Conservation (phyloP, 2,888 invertebrate genomes). For the Ramazzottius varieornatus region DNA sequence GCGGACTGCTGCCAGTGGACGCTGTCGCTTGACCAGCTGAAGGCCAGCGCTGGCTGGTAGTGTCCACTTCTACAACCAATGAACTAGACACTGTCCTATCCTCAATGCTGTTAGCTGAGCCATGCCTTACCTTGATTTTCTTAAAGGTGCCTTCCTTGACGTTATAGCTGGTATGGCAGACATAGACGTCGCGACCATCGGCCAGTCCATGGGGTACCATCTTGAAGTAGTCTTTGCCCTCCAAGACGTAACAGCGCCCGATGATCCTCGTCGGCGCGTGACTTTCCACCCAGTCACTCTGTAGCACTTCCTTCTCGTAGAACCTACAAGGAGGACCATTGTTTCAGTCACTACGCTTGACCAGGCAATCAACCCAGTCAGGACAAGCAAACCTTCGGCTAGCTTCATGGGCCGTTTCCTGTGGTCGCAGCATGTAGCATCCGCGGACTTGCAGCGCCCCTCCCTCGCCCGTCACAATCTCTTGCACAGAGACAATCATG, state of each 20-base stretch:
- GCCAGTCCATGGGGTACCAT: constrained; percentile 55
- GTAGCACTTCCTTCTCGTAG: constrained; percentile 49
- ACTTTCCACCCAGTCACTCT: constrained; percentile 61
- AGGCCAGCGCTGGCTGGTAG: constrained; percentile 38
- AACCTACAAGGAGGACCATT: too few relatives aligned
- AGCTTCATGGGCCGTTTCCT: constrained; percentile 81
- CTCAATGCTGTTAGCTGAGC: too few relatives aligned
- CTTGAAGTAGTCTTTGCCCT: constrained; percentile 75
- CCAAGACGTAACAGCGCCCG: constrained; percentile 73
- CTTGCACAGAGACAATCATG: constrained; percentile 57
- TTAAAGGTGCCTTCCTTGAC: constrained; percentile 61
- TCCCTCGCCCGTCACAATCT: constrained; percentile 58
- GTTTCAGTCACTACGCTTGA: too few relatives aligned
- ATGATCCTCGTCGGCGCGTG: constrained; percentile 55
- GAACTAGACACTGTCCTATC: too few relatives aligned
- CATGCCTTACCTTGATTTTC: constrained; percentile 41
- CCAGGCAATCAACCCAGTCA: too few relatives aligned
- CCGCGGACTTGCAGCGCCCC: constrained; percentile 52
- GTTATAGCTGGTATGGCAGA: constrained; percentile 82
- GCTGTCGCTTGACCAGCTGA: constrained; percentile 38
- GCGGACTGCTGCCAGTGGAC: constrained; percentile 51
- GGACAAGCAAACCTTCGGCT: too few relatives aligned
- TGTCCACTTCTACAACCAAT: constrained; percentile 27
- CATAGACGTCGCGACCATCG: constrained; percentile 76
- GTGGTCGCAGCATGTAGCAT: constrained; percentile 66